A percentile compares a stretch with the other conserved stretches of the same genome.
phyloP scores from a whole-genome alignment of 2,888 invertebrate genomes.

The Lymantria monacha region DNA sequence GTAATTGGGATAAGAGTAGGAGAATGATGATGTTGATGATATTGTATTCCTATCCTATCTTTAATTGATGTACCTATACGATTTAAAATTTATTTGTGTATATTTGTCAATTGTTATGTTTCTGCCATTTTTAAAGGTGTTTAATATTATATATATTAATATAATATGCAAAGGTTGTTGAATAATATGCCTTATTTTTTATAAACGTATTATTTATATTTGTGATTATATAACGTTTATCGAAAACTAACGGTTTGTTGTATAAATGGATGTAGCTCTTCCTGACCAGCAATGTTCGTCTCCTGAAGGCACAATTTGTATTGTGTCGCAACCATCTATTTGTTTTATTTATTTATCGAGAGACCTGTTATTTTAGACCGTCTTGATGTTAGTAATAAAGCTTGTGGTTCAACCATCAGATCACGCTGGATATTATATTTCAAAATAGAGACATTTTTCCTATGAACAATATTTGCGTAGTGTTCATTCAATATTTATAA shows the following conservation, averaged over 20 bases:
- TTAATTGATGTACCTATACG: too few species aligned
- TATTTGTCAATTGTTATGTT: too few species aligned
- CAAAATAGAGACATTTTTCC: constrained; percentile 51
- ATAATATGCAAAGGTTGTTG: too few species aligned
- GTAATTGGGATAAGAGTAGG: too few species aligned
- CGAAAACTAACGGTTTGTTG: background rate
- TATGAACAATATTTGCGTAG: constrained; percentile 14
- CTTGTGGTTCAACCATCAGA: constrained; percentile 22
- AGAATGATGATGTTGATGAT: too few species aligned
- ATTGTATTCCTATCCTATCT: too few species aligned
- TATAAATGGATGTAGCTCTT: background rate
- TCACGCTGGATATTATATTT: constrained; percentile 35
- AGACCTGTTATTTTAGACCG: constrained; percentile 33
- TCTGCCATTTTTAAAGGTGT: too few species aligned
- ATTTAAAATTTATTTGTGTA: too few species aligned
- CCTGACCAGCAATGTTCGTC: constrained; percentile 6
- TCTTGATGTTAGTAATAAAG: constrained; percentile 25
- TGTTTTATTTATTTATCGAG: constrained; percentile 25
- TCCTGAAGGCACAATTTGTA: constrained; percentile 25
- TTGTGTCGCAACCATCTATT: constrained; percentile 21
- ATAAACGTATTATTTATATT: too few species aligned
- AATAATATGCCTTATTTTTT: too few species aligned
- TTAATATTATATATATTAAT: too few species aligned
- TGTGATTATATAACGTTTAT: background rate
- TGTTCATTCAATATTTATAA: background rate